Evolutionary conservation across 2,113 vertebrate genomes (phyloP).

Genomic region (Haemorhous mexicanus): DNA sequence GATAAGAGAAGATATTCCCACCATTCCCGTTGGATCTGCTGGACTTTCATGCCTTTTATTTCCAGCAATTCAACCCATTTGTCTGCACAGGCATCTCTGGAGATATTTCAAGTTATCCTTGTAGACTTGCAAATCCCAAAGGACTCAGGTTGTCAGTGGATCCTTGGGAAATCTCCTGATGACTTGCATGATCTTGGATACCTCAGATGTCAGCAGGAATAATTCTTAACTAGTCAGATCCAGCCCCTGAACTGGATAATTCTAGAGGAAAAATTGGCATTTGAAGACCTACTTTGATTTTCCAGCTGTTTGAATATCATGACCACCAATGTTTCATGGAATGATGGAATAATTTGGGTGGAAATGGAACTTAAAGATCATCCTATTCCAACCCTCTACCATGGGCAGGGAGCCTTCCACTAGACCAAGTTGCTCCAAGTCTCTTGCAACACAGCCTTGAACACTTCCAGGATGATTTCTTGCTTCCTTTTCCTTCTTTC

Average conservation of each 20-base stretch:
- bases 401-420: background rate
- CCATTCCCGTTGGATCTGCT: background rate
- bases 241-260: background rate
- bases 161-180: background rate
- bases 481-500: background rate
- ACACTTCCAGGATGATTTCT: background rate
- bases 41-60: background rate
- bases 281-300: background rate
- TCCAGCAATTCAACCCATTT: background rate
- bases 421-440: background rate
- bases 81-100: background rate
- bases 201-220: background rate
- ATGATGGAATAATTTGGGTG: background rate
- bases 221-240: background rate
- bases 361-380: background rate
- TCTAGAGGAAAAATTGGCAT: background rate
- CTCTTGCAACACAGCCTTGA: accelerated
- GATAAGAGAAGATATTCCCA: background rate
- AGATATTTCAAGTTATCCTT: background rate
- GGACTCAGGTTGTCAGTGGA: background rate
- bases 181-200: too few relatives aligned
- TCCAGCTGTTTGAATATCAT: background rate
- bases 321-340: background rate
- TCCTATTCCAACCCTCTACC: background rate
- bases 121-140: background rate